Evolutionary conservation across 1,140 invertebrate genomes (phyloP).

Genomic region (Chrysoperla carnea): DNA sequence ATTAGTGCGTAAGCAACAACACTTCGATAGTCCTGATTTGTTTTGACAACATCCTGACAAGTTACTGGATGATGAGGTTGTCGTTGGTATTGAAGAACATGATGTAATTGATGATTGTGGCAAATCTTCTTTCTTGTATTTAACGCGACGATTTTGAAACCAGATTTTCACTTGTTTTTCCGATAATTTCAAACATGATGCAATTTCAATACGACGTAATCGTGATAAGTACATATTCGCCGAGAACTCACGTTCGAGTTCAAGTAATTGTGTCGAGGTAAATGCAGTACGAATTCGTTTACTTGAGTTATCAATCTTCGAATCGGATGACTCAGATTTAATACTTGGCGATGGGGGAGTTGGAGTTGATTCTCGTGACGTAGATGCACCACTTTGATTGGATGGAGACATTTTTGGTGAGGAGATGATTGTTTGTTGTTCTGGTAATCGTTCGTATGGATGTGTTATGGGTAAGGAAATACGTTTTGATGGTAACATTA

Average conservation of each 20-base stretch:
- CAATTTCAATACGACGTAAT: conserved; percentile 78
- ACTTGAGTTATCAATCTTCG: conserved; percentile 37
- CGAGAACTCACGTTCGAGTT: conserved; percentile 80
- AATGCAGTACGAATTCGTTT: conserved; percentile 82
- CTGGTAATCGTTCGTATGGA: conserved; percentile 21
- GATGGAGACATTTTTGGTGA: conserved; percentile 22
- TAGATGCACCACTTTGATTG: conserved; percentile 16
- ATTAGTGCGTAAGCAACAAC: no score
- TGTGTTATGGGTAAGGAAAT: conserved; percentile 6
- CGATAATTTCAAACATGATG: conserved; percentile 66
- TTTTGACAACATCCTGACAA: no score
- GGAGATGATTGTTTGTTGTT: conserved; percentile 22
- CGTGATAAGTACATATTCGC: conserved; percentile 82
- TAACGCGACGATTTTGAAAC: conserved; percentile 84
- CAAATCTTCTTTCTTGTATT: conserved; percentile 71
- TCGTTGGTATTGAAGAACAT: no score
- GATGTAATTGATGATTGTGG: conserved; percentile 2
- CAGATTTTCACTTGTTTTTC: conserved; percentile 94
- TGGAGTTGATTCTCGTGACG: conserved; percentile 30
- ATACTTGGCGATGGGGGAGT: conserved; percentile 31
- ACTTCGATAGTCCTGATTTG: no score
- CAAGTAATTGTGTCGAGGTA: conserved; percentile 77
- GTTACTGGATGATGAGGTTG: no score
- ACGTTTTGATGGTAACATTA: not conserved
- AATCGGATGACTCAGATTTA: conserved; percentile 20